Percentiles rank a stretch among this genome's conserved stretches.
These are phyloP conservation scores for Phrynocephalus vlangalii DNA, from an alignment of 2,797 vertebrate genomes.

Conservation along the genomic window DNA sequence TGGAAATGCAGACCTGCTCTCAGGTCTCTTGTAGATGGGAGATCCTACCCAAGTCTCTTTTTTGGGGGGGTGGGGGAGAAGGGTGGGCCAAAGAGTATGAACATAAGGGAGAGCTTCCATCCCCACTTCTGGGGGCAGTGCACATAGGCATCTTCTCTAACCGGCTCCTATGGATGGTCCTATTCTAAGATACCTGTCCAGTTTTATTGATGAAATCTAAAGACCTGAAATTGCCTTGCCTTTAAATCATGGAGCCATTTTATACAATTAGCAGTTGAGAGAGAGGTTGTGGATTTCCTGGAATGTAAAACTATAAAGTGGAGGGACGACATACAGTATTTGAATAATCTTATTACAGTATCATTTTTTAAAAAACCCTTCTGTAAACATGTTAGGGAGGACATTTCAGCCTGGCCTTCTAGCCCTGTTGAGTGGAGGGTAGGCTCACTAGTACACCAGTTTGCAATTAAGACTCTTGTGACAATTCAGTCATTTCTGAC, in stretches of 20 bases:
- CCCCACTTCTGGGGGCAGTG: constrained; percentile 2
- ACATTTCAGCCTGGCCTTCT: background rate
- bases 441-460: background rate
- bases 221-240: background rate
- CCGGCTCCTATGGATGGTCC: background rate
- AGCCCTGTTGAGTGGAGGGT: background rate
- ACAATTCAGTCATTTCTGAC: no score
- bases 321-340: no score
- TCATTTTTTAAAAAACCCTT: no score
- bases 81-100: constrained; percentile 46
- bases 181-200: background rate
- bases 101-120: background rate
- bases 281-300: background rate
- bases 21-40: background rate
- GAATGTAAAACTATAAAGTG: background rate
- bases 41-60: background rate
- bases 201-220: background rate
- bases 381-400: background rate
- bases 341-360: background rate
- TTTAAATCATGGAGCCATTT: background rate
- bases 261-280: background rate
- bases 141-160: background rate
- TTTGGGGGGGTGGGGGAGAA: no score
- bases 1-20: constrained; percentile 58
- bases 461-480: no score